Evolutionary conservation across 2,888 invertebrate species (phyloP), one percentile per base, ranked within the genome.

Genomic region (Altica lythri): DNA sequence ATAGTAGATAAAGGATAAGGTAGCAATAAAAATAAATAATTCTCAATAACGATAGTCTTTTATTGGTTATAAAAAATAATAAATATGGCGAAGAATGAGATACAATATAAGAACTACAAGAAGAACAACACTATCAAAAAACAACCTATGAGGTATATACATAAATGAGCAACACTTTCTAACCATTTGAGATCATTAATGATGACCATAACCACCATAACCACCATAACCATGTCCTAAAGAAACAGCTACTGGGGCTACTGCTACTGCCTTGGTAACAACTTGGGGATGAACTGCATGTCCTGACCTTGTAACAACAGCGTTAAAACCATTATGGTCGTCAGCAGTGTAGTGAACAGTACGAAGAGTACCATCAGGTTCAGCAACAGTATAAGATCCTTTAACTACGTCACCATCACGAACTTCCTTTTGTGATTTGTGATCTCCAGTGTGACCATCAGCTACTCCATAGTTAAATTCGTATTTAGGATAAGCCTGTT

Each of bases 271-370:
- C 45, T 53, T 57, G 52, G 55, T 52, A 0, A 79, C 78, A 0
- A 76, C 37, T 35, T 57, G 56, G 9, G 60, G 60, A 14, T 60
- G 60, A 2, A 55, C 54, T 13, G 51, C 55, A 29, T 55, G 81
- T 42, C 51, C 55, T 12, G 40, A 22, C 13, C 82, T 84, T 61
- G 84, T 83, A 3, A 86, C 86, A 40, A 86, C 81, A 17, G 86
- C 86, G 68, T 86, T 86, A 78, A 87, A 87, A 6, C 87, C 87
- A 64, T 80, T 82, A 71, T 86, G 85, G 68, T 85, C 84, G 68
- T 87, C 86, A 34, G 88, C 87, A 13, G 84, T 80, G 72, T 88
- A 88, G 59, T 83, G 80, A 30, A 88, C 88, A 30, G 81, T 74
- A 38, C 72, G 62, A 9, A 69, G 69, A 46, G 77, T 75, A 30